Percentiles rank a stretch among this genome's conserved stretches.
These are phyloP conservation scores for Catamblyrhynchus diadema DNA, from an alignment of 2,797 vertebrate species.

Conservation along the genomic window DNA sequence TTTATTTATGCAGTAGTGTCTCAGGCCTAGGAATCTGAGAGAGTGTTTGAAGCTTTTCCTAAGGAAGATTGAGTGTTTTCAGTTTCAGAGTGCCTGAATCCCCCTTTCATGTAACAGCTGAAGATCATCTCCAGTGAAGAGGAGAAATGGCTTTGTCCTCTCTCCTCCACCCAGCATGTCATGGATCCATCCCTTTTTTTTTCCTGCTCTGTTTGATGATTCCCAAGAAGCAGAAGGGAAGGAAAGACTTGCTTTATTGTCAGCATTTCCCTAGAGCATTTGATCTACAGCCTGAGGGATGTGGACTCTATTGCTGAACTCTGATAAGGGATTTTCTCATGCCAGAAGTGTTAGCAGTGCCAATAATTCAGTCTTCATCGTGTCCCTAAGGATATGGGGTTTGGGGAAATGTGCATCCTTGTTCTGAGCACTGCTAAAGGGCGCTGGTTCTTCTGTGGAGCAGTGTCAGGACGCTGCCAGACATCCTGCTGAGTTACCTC, in stretches of 20 bases:
- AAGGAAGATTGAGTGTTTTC: neutral
- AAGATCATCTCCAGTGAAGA: neutral
- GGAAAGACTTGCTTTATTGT: neutral
- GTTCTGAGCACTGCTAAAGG: neutral
- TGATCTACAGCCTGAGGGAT: neutral
- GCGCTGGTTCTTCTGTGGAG: neutral
- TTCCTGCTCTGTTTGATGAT: neutral
- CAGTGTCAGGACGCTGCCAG: neutral
- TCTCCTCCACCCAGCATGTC: fast-evolving
- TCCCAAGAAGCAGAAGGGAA: neutral
- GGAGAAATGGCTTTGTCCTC: neutral
- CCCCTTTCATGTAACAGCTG: neutral
- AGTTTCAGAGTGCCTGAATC: neutral
- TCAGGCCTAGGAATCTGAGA: neutral
- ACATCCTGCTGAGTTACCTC: neutral
- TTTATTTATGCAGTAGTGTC: neutral
- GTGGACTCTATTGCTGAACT: neutral
- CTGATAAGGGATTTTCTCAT: neutral
- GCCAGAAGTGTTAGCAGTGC: neutral
- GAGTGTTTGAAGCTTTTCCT: neutral
- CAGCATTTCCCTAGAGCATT: neutral
- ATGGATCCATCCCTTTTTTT: neutral
- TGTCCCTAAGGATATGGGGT: neutral
- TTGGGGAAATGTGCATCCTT: neutral
- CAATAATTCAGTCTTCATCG: neutral